These are phyloP conservation scores for Lottia gigantea DNA, from an alignment of 2,888 invertebrate genomes.

Conservation along the genomic window DNA sequence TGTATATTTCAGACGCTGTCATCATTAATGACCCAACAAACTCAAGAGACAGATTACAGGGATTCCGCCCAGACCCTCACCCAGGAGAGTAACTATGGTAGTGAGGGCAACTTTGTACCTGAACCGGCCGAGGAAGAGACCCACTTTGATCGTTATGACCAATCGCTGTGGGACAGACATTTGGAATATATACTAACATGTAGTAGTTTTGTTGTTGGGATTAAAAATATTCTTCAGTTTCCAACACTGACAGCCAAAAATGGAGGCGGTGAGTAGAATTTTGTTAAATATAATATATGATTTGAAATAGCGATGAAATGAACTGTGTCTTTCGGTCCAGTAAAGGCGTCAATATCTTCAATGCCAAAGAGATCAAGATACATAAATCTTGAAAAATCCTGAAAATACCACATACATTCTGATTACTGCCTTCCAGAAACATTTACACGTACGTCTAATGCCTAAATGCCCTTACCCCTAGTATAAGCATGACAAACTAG, in stretches of 20 bases:
- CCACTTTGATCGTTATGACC: conserved; percentile 49
- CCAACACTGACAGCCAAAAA: conserved; percentile 77
- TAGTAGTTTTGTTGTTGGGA: conserved; percentile 73
- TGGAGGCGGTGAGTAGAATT: conserved; percentile 56
- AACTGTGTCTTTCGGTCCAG: too few species aligned
- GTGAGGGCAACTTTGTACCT: conserved; percentile 18
- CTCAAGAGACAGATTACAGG: conserved; percentile 15
- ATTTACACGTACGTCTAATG: too few species aligned
- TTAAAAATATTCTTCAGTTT: conserved; percentile 72
- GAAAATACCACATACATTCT: too few species aligned
- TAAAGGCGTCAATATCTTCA: too few species aligned
- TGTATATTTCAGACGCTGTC: conserved; percentile 19
- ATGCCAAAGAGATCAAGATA: too few species aligned
- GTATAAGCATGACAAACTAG: too few species aligned
- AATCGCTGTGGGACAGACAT: conserved; percentile 65
- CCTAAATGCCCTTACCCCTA: too few species aligned
- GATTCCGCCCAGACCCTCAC: conserved; percentile 24
- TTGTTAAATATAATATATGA: too few species aligned
- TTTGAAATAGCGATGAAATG: too few species aligned
- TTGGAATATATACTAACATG: conserved; percentile 74
- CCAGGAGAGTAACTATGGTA: conserved; percentile 22
- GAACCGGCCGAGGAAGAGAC: conserved; percentile 26
- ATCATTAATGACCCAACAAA: conserved; percentile 17
- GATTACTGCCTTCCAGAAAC: too few species aligned
- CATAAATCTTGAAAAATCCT: too few species aligned